Evolutionary conservation across 1,140 invertebrate species (phyloP).

Genomic region (Drosophila biarmipes): DNA sequence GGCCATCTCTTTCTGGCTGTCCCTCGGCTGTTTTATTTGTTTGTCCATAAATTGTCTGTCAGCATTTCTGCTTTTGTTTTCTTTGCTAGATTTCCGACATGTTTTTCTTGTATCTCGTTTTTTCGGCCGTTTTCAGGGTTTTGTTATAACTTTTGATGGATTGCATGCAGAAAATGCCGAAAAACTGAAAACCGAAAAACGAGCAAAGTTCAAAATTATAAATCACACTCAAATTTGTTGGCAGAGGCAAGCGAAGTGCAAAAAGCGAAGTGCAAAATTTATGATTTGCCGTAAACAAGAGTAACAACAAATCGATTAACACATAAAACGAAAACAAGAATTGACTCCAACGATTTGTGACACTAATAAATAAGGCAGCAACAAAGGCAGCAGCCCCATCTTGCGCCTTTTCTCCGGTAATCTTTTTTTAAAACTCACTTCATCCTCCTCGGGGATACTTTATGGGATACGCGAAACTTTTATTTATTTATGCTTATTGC

Average conservation of each 20-base stretch:
- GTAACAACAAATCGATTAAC: slow-evolving; percentile 69
- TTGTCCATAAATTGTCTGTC: slow-evolving; percentile 70
- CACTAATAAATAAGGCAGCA: slow-evolving; percentile 74
- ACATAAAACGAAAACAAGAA: slow-evolving; percentile 49
- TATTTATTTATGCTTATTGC: slow-evolving; percentile 81
- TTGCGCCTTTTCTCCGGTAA: slow-evolving; percentile 9
- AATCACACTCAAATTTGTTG: slow-evolving; percentile 71
- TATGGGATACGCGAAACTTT: slow-evolving; percentile 40
- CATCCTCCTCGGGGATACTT: slow-evolving; percentile 28
- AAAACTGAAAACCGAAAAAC: slow-evolving; percentile 19
- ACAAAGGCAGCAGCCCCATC: slow-evolving; percentile 12
- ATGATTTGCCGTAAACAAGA: slow-evolving; percentile 58
- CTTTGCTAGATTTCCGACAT: slow-evolving; percentile 67
- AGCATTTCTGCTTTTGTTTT: slow-evolving; percentile 54
- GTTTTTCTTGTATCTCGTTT: slow-evolving; percentile 39
- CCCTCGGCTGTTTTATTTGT: slow-evolving; percentile 38
- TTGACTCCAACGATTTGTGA: slow-evolving; percentile 75
- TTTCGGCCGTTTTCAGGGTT: not conserved
- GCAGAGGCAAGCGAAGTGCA: not conserved
- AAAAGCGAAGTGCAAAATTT: slow-evolving; percentile 46
- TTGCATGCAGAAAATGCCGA: slow-evolving; percentile 53
- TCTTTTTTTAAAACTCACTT: slow-evolving; percentile 44
- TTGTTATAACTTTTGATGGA: slow-evolving; percentile 58
- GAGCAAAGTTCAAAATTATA: slow-evolving; percentile 62
- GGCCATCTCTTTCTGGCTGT: not conserved